Evolutionary conservation across 2,113 vertebrate genomes (phyloP), one percentile per base, ranked within the genome.

Genomic region (Pomatorhinus ruficollis): DNA sequence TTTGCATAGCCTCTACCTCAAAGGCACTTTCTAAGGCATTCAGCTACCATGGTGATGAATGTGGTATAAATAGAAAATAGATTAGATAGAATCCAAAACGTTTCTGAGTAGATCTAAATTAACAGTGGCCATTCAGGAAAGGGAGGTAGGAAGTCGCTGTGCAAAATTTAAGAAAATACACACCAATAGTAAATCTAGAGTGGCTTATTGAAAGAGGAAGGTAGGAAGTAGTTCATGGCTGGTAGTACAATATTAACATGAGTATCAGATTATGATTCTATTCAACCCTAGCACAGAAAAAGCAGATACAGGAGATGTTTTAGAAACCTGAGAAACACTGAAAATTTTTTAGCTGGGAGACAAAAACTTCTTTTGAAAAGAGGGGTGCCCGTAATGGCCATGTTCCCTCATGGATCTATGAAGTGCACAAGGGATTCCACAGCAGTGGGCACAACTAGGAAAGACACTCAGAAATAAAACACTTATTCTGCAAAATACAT

Each of bases 41-140:
- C 94, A 87, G 96, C 96, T 97, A 84, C 96, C 96, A 97, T 97
- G 96, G 96, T 96, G 96, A 96, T 96, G 93, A 95, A 89, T 68
- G 83, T 87, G 86, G 42, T 97, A 97, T 93, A 96, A 96, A 96
- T 95, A 96, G 95, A 94, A 96, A 94, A 77, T 44, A 83, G 93
- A 94, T 95, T 83, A 96, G 93, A 90, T 70, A 93, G 80, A 94
- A 94, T 90, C 75, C 79, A 86, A 88, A 93, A 90, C 12, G 72
- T 72, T 95, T 85, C 95, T 61, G 83, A 83, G 72, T 90, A 81
- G 53, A 84, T 93, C 92, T 96, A 87, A 96, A 96, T 87, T 90
- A 94, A 89, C 90, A 69, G 72, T 57, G 82, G 70, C 76, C 72
- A 65, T 90, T 89, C 77, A 87, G 76, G 72, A 92, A 94, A 92